These are phyloP conservation scores for Origma solitaria DNA, from an alignment of 2,113 vertebrate genomes.

Conservation along the genomic window DNA sequence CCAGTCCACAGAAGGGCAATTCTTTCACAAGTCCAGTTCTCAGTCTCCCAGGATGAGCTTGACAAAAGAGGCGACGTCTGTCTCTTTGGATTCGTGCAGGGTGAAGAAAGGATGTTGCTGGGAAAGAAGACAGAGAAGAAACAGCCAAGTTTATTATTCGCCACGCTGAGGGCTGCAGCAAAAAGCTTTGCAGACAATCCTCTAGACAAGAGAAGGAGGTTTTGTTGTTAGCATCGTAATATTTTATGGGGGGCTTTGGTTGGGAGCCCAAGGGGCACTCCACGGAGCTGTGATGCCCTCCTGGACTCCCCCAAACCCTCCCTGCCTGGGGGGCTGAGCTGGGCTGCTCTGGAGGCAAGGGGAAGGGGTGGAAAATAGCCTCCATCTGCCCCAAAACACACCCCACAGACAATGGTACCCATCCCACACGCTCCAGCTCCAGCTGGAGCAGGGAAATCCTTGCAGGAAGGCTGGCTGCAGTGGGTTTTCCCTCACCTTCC, in stretches of 20 bases:
- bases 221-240: neutral
- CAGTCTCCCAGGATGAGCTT: slow-evolving; percentile 90
- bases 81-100: slow-evolving; percentile 93
- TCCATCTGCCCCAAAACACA: neutral
- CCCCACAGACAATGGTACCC: neutral
- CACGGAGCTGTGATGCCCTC: neutral
- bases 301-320: neutral
- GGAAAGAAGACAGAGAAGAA: slow-evolving; percentile 13
- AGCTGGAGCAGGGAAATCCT: neutral
- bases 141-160: neutral
- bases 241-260: neutral
- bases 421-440: neutral
- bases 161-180: neutral
- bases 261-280: neutral
- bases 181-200: neutral
- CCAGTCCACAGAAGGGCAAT: slow-evolving; percentile 72
- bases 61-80: slow-evolving; percentile 95
- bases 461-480: neutral
- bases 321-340: neutral
- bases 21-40: slow-evolving; percentile 64
- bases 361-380: neutral
- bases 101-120: slow-evolving; percentile 96
- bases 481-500: neutral
- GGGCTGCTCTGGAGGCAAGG: neutral
- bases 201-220: neutral